Percentiles rank a stretch among this genome's conserved stretches.
Evolutionary conservation across 2,797 vertebrate genomes (phyloP).

Genomic region (Luscinia megarhynchos): DNA sequence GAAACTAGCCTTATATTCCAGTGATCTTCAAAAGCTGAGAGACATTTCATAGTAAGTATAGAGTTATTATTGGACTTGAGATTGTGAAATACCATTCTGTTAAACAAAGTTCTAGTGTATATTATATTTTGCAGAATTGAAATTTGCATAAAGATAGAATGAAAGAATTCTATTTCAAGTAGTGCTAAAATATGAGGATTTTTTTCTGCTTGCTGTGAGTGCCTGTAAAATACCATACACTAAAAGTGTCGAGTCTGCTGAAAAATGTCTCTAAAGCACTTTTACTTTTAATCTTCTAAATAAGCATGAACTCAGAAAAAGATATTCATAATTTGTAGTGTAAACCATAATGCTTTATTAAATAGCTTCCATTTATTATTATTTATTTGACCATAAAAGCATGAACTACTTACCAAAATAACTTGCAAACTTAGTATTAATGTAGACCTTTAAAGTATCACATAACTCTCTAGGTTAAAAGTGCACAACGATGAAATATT

Average conservation of each 20-base stretch:
- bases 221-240: not conserved
- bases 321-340: not conserved
- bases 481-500: not conserved
- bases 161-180: constrained; percentile 1
- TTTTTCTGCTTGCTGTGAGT: not conserved
- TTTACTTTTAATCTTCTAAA: not conserved
- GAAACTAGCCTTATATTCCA: not conserved
- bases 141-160: not conserved
- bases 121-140: not conserved
- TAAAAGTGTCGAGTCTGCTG: not conserved
- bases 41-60: not conserved
- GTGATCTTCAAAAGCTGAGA: not conserved
- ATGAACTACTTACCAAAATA: not conserved
- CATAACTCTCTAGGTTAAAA: not conserved
- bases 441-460: not conserved
- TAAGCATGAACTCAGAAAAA: not conserved
- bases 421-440: not conserved
- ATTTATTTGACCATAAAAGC: not conserved
- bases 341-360: not conserved
- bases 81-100: not conserved
- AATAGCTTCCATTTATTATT: not conserved
- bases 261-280: not conserved
- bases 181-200: not conserved
- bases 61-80: not conserved
- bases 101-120: not conserved